These are phyloP conservation scores for Microctonus hyperodae DNA, from an alignment of 2,888 invertebrate species.

Conservation along the genomic window DNA sequence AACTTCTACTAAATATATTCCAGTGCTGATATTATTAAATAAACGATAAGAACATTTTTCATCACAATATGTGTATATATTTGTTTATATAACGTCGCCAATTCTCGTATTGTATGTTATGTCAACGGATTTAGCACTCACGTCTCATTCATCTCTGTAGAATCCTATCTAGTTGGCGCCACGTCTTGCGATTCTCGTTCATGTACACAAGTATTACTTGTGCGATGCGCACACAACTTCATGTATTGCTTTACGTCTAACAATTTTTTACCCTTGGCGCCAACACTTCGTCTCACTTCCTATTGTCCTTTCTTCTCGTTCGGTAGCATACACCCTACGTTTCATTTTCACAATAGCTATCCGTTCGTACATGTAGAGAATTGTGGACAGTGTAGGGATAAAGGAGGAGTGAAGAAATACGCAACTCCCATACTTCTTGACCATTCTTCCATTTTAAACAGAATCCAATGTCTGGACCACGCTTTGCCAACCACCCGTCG, in stretches of 20 bases:
- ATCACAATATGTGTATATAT: background rate
- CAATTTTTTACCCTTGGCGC: constrained; percentile 18
- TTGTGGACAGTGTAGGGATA: background rate
- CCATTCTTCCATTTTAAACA: constrained; percentile 40
- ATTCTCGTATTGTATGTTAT: constrained; percentile 27
- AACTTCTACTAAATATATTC: too few relatives aligned
- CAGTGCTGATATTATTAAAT: too few relatives aligned
- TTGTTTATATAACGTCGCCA: constrained; percentile 15
- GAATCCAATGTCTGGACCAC: constrained; percentile 10
- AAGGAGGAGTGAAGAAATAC: constrained; percentile 8
- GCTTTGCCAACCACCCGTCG: constrained; percentile 8
- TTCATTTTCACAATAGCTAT: constrained; percentile 23
- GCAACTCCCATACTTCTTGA: constrained; percentile 26
- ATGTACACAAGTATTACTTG: constrained; percentile 38
- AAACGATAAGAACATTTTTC: too few relatives aligned
- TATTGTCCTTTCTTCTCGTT: constrained; percentile 13
- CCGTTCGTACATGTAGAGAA: background rate
- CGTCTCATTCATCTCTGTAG: constrained; percentile 38
- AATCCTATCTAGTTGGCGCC: constrained; percentile 43
- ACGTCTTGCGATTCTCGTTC: constrained; percentile 37
- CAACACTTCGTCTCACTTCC: constrained; percentile 19
- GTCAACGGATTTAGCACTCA: constrained; percentile 24
- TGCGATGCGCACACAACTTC: background rate
- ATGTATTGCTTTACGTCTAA: background rate
- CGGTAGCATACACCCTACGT: constrained; percentile 3